These are phyloP conservation scores for Xylocopa sonorina DNA, from an alignment of 1,140 invertebrate genomes.

Conservation along the genomic window DNA sequence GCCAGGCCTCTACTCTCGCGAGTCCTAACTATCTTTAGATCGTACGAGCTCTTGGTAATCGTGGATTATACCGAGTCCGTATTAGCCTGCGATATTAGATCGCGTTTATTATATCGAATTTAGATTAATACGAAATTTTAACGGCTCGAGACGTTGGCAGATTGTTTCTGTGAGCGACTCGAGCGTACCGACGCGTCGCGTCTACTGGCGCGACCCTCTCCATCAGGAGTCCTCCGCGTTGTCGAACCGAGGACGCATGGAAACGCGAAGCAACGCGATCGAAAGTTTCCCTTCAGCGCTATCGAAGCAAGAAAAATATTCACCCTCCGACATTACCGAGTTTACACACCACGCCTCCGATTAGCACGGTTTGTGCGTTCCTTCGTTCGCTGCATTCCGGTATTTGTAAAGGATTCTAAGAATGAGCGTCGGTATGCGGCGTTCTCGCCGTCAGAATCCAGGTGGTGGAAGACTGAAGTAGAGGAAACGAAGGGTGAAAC, in stretches of 20 bases:
- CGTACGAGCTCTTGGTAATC: neutral
- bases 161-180: no score
- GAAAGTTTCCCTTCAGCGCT: no score
- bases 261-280: no score
- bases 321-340: slow-evolving; percentile 40
- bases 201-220: no score
- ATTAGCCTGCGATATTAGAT: no score
- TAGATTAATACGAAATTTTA: neutral
- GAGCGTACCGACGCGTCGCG: no score
- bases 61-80: neutral
- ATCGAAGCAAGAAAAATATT: slow-evolving; percentile 40
- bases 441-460: slow-evolving; percentile 16
- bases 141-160: no score
- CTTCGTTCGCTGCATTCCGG: slow-evolving; percentile 38
- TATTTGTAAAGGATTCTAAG: slow-evolving; percentile 63
- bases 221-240: no score
- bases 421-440: slow-evolving; percentile 53
- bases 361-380: slow-evolving; percentile 44
- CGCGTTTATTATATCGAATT: neutral
- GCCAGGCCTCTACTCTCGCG: neutral
- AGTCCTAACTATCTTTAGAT: slow-evolving; percentile 8
- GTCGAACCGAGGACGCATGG: no score
- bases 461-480: neutral
- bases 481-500: slow-evolving; percentile 16
- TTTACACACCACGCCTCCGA: slow-evolving; percentile 51